phyloP scores from a whole-genome alignment of 1,140 invertebrate species.

The Battus philenor region DNA sequence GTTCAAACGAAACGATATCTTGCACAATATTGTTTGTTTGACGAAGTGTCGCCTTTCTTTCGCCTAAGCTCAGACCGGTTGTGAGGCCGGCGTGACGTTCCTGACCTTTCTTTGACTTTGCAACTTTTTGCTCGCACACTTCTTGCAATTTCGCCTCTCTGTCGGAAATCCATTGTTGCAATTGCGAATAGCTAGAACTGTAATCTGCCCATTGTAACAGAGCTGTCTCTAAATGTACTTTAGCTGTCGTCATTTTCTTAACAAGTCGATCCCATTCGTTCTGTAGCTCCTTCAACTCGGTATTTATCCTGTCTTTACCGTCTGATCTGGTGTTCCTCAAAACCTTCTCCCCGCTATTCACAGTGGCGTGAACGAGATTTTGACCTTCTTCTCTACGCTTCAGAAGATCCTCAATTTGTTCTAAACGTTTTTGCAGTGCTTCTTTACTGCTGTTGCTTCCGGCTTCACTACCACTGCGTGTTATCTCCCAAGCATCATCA shows the following conservation, averaged over 20 bases:
- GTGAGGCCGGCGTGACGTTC: conserved; percentile 81
- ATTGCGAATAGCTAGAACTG: conserved; percentile 91
- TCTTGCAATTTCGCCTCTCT: conserved; percentile 95
- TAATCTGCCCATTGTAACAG: conserved; percentile 97
- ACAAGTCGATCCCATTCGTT: conserved; percentile 94
- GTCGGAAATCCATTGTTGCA: conserved; percentile 97
- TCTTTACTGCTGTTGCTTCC: conserved; percentile 89
- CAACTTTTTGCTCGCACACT: conserved; percentile 91
- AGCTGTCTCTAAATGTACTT: conserved; percentile 94
- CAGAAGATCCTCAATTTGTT: conserved; percentile 88
- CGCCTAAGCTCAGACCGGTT: conserved; percentile 85
- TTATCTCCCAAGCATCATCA: conserved; percentile 88
- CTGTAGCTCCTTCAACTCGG: conserved; percentile 92
- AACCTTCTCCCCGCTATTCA: conserved; percentile 95
- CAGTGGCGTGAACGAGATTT: conserved; percentile 90
- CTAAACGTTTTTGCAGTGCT: conserved; percentile 87
- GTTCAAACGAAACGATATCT: conserved; percentile 95
- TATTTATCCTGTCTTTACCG: conserved; percentile 91
- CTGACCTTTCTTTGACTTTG: conserved; percentile 84
- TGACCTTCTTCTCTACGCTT: conserved; percentile 93
- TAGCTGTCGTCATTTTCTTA: conserved; percentile 93
- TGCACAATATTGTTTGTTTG: conserved; percentile 95
- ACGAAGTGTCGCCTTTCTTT: conserved; percentile 91
- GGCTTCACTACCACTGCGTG: conserved; percentile 87
- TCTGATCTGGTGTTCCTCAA: conserved; percentile 91